Evolutionary conservation across 1,140 invertebrate species (phyloP), one percentile per base, ranked within the genome.

Genomic region (Drosophila ohnishii): DNA sequence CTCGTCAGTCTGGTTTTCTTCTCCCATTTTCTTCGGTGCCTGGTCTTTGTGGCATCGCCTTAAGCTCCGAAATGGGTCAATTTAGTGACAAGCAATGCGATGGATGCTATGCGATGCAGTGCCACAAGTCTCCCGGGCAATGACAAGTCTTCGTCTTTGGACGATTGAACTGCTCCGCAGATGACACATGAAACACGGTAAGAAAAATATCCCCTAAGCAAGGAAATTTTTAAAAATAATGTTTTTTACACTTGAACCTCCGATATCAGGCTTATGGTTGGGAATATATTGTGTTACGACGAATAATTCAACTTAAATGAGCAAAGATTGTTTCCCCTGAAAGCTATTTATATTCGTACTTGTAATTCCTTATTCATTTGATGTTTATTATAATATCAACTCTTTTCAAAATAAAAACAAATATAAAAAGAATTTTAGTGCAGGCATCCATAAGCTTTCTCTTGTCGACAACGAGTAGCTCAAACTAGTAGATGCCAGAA

Each of bases 31-130:
- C 40, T 61, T 53, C 5, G 45, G 44, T 25, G 51, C 53, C 50
- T 74, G 25, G 25, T 28, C 51, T 67, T 64, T 74, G 60, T 57
- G 74, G 74, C 63, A 83, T 78, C 62, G 81, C 81, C 67, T 80
- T 51, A 73, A 76, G 81, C 81, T 62, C 47, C 62, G 77, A 84
- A 84, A 85, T 84, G 77, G 80, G 80, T 84, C 81, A 84, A 77
- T 84, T 85, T 84, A 74, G 81, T 84, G 77, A 85, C 81, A 85
- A 80, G 74, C 67, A 67, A 66, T 61, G 65, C 72, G 56, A 56
- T 66, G 73, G 56, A 56, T 66, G 73, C 73, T 50, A 57, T 53
- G 64, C 65, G 60, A 66, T 57, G 80, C 65, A 32, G 65, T 72
- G 63, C 61, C 60, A 62, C 75, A 70, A 78, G 60, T 64, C 47